Evolutionary conservation across 1,140 invertebrate genomes (phyloP).

Genomic region (Ctenoplectra terminalis): DNA sequence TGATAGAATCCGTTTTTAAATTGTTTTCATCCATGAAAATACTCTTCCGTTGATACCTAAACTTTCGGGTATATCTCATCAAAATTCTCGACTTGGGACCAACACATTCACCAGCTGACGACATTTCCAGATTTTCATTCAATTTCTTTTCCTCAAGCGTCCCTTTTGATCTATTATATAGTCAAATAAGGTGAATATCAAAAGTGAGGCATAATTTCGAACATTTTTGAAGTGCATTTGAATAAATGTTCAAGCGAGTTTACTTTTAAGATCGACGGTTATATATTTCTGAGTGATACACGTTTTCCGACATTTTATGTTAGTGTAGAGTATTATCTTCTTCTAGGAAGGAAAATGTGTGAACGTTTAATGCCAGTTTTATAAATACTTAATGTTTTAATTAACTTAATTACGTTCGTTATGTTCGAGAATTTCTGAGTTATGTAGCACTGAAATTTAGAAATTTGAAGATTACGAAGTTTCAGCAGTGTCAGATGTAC

Average conservation of each 20-base stretch:
- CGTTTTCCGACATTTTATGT: too few relatives aligned
- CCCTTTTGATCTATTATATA: background rate
- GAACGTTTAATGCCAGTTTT: background rate
- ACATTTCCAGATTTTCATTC: background rate
- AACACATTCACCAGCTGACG: background rate
- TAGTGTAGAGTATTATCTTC: too few relatives aligned
- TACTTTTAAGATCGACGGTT: background rate
- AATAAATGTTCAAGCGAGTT: background rate
- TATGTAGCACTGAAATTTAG: background rate
- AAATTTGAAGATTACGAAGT: background rate
- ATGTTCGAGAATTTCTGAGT: background rate
- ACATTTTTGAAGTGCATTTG: background rate
- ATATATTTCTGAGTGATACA: too few relatives aligned
- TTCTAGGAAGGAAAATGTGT: too few relatives aligned
- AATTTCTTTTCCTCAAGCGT: background rate
- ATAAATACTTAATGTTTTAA: background rate
- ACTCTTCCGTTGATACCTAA: background rate
- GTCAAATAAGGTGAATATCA: background rate
- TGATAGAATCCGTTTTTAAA: conserved; percentile 4
- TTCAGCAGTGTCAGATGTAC: background rate
- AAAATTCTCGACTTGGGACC: background rate
- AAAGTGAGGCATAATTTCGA: background rate
- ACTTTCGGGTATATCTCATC: background rate
- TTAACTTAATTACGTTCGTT: background rate
- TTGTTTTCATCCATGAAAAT: conserved; percentile 5